phyloP scores from a whole-genome alignment of 2,113 vertebrate species.

The Neodontobutis hainanensis region DNA sequence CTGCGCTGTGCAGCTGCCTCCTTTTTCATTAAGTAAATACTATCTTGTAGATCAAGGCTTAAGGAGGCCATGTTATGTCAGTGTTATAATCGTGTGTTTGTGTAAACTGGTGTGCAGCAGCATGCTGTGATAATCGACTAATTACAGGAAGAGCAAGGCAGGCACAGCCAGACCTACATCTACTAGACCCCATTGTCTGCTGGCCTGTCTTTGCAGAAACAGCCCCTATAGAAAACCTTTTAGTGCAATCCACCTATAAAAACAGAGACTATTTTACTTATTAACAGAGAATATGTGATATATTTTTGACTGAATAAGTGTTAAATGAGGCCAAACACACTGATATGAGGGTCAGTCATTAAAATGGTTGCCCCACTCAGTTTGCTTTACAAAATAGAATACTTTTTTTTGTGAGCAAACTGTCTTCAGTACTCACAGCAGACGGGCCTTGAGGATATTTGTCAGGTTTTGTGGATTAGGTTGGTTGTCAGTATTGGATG shows the following conservation, averaged over 20 bases:
- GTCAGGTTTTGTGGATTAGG: too few species aligned
- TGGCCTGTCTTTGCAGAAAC: too few species aligned
- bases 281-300: too few species aligned
- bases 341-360: too few species aligned
- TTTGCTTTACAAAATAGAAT: too few species aligned
- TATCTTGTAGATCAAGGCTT: conserved; percentile 27
- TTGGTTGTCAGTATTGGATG: too few species aligned
- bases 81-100: conserved; percentile 60
- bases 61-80: conserved; percentile 54
- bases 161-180: conserved; percentile 33
- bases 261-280: not conserved
- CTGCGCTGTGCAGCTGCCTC: not conserved
- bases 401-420: too few species aligned
- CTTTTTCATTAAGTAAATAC: conserved; percentile 8
- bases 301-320: too few species aligned
- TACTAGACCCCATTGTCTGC: conserved; percentile 34
- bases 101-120: conserved; percentile 54
- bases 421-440: too few species aligned
- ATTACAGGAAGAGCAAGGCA: conserved; percentile 59
- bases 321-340: too few species aligned
- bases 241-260: not conserved
- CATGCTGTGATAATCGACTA: conserved; percentile 72
- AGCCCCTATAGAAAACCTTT: conserved; percentile 3
- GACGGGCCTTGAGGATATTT: too few species aligned
- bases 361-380: too few species aligned